Percentiles rank a stretch among this genome's conserved stretches.
These are phyloP conservation scores for Catostomus latipinnis DNA, from an alignment of 2,797 vertebrate species.

Conservation along the genomic window DNA sequence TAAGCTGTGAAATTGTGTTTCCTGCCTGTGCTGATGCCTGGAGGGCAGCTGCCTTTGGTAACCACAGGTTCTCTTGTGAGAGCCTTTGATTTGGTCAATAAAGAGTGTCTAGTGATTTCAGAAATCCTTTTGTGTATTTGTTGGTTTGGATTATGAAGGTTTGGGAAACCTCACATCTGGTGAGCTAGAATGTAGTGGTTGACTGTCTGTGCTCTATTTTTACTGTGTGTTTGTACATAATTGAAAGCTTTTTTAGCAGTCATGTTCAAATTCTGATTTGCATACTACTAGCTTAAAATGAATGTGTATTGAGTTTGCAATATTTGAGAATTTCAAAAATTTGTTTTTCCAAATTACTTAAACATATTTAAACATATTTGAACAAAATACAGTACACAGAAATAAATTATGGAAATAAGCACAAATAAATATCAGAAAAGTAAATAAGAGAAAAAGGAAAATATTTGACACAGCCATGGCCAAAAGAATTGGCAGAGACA, in stretches of 20 bases:
- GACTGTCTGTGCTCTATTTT: background rate
- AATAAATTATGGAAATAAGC: too few species aligned
- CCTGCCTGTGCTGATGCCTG: slow-evolving; percentile 58
- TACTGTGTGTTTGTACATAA: slow-evolving; percentile 14
- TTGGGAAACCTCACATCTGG: slow-evolving; percentile 48
- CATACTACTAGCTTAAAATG: too few species aligned
- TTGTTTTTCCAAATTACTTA: too few species aligned
- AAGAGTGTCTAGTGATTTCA: slow-evolving; percentile 48
- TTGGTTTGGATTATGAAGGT: slow-evolving; percentile 53
- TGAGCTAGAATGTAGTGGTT: slow-evolving; percentile 18
- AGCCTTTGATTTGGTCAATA: slow-evolving; percentile 55
- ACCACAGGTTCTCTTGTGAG: slow-evolving; percentile 57
- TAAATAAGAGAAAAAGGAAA: too few species aligned
- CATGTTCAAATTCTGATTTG: background rate
- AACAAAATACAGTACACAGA: too few species aligned
- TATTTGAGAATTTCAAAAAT: too few species aligned
- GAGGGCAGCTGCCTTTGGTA: slow-evolving; percentile 55
- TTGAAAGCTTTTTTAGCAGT: background rate
- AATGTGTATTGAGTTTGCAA: too few species aligned
- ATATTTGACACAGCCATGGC: too few species aligned
- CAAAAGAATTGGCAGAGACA: too few species aligned
- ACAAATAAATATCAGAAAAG: too few species aligned
- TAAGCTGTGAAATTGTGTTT: slow-evolving; percentile 59
- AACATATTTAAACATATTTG: too few species aligned
- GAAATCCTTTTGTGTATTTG: slow-evolving; percentile 47